phyloP scores from a whole-genome alignment of 2,113 vertebrate genomes.

The Psilopsiagon aurifrons region DNA sequence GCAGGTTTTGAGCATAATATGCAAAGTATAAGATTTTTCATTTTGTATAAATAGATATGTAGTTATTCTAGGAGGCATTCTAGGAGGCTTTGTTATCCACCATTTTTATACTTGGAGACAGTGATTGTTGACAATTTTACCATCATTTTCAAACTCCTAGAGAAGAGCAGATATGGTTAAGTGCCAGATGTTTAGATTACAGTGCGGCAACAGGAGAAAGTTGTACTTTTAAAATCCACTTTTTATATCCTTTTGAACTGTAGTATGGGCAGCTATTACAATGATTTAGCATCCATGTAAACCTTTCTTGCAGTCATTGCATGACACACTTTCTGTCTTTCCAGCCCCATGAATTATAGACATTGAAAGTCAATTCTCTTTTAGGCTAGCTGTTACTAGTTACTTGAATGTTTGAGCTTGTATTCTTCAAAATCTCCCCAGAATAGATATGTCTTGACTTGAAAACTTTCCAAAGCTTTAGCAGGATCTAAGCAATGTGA shows the following conservation, averaged over 20 bases:
- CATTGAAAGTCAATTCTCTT: background rate
- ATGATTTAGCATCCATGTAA: conserved; percentile 7
- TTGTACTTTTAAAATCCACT: background rate
- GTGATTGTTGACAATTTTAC: background rate
- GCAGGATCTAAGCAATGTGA: background rate
- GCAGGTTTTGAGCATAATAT: background rate
- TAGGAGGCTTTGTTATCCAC: background rate
- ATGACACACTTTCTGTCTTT: background rate
- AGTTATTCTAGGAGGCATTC: background rate
- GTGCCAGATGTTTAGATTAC: background rate
- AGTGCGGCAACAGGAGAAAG: background rate
- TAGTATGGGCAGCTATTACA: background rate
- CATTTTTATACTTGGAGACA: background rate
- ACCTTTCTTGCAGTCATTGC: background rate
- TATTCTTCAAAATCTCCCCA: background rate
- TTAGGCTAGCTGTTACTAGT: background rate
- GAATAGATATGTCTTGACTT: background rate
- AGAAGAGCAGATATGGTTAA: background rate
- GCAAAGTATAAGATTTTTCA: background rate
- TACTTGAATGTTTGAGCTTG: background rate
- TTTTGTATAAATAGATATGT: background rate
- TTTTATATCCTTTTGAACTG: background rate
- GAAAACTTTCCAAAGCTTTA: background rate
- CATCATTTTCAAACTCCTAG: background rate
- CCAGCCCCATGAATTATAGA: background rate